Evolutionary conservation across 2,888 invertebrate species (phyloP).

Genomic region (Tetragnatha montana): DNA sequence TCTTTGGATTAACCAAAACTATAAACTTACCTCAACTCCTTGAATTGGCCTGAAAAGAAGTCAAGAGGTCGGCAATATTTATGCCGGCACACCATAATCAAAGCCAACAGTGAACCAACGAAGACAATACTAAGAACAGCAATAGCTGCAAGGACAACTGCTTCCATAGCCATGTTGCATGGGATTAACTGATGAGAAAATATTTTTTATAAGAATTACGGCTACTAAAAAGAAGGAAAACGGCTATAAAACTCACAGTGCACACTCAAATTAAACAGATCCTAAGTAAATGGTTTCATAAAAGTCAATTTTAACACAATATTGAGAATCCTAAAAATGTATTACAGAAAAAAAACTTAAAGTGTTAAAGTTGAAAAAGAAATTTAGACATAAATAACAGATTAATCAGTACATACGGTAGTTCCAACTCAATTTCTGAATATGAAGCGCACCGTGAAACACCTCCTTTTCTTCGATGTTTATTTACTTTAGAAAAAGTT

Average conservation of each 20-base stretch:
- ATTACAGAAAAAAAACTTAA: background rate
- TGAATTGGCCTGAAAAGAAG: conserved; percentile 66
- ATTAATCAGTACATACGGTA: too few species aligned
- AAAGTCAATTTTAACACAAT: background rate
- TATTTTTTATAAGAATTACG: background rate
- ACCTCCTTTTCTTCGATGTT: background rate
- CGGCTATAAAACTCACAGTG: background rate
- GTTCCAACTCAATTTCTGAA: background rate
- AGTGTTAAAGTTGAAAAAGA: background rate
- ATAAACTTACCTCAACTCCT: conserved; percentile 65
- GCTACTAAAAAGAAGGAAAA: background rate
- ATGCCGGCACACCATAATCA: conserved; percentile 81
- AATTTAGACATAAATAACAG: background rate
- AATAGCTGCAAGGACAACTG: conserved; percentile 82
- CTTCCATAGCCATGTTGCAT: conserved; percentile 79
- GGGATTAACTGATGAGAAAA: background rate
- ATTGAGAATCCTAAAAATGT: background rate
- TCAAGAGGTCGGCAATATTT: conserved; percentile 76
- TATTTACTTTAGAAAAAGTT: background rate
- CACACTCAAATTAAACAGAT: background rate
- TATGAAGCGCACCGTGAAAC: background rate
- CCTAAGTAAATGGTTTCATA: background rate
- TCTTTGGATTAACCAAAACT: too few species aligned
- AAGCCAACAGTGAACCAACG: conserved; percentile 81
- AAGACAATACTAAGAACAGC: conserved; percentile 83